A percentile compares a stretch with the other conserved stretches of the same genome.
Evolutionary conservation across 1,140 invertebrate genomes (phyloP).

Genomic region (Hormaphis cornu): DNA sequence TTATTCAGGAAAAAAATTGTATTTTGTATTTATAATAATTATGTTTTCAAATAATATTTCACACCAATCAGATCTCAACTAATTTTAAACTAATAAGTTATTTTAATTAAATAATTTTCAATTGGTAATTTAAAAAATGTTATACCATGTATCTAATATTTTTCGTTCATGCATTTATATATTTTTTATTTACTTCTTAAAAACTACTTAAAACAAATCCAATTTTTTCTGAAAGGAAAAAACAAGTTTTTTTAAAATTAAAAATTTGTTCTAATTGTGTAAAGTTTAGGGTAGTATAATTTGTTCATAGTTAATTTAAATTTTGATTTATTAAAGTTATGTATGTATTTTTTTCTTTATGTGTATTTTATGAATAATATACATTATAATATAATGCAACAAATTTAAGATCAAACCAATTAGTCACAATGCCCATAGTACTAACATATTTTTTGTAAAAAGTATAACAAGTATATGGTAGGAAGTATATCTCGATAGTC

Average conservation of each 20-base stretch:
- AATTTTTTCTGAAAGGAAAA: background rate
- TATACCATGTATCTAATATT: background rate
- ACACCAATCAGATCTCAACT: constrained; percentile 1
- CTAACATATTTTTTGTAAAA: too few relatives aligned
- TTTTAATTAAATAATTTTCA: background rate
- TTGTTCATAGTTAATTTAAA: background rate
- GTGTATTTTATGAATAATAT: background rate
- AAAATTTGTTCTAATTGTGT: background rate
- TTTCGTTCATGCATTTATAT: too few relatives aligned
- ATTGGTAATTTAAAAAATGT: background rate
- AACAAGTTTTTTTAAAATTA: background rate
- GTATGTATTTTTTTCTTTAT: background rate
- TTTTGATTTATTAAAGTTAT: too few relatives aligned
- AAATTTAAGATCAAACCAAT: too few relatives aligned
- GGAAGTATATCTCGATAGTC: too few relatives aligned
- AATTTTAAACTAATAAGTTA: background rate
- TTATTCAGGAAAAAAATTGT: background rate
- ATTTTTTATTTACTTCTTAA: too few relatives aligned
- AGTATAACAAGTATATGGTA: too few relatives aligned
- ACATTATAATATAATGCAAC: too few relatives aligned
- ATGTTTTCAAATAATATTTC: constrained; percentile 8
- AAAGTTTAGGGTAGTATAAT: background rate
- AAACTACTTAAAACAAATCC: background rate
- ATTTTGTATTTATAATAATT: background rate
- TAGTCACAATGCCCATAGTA: too few relatives aligned